Percentiles rank a stretch among this genome's conserved stretches.
Conservation (phyloP, 2,888 invertebrate species). For the Machimus atricapillus region DNA sequence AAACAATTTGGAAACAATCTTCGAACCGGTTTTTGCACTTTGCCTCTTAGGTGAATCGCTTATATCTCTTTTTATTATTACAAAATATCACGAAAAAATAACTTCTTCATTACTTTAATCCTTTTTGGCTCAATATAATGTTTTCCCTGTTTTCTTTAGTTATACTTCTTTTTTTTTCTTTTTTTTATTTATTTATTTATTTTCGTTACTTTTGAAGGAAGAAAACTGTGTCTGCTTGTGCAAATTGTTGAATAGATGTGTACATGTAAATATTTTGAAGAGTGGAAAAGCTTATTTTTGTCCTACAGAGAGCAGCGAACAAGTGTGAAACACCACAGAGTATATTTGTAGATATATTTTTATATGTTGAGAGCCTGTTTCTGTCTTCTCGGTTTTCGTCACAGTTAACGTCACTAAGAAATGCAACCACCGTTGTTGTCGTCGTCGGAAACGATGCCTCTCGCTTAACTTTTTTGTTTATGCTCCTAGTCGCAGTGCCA, state of each 20-base stretch:
- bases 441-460: neutral
- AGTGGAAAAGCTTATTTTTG: conserved; percentile 20
- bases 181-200: neutral
- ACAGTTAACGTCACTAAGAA: conserved; percentile 35
- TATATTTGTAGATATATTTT: conserved; percentile 17
- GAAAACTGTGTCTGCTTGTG: conserved; percentile 20
- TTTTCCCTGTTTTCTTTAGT: neutral
- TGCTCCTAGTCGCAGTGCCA: neutral
- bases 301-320: conserved; percentile 23
- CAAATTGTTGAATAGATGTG: neutral
- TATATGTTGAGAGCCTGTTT: conserved; percentile 20
- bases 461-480: conserved; percentile 4
- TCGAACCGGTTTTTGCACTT: conserved; percentile 5
- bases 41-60: neutral
- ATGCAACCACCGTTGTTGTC: conserved; percentile 22
- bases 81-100: conserved; percentile 8
- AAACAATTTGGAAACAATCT: neutral
- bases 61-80: neutral
- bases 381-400: conserved; percentile 26
- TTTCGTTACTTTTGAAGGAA: neutral
- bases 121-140: conserved; percentile 24
- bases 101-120: conserved; percentile 7
- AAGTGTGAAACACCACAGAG: conserved; percentile 34
- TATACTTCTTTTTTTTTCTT: neutral
- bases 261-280: conserved; percentile 19